Evolutionary conservation across 2,797 vertebrate genomes (phyloP), one percentile per base, ranked within the genome.

Genomic region (Miichthys miiuy): DNA sequence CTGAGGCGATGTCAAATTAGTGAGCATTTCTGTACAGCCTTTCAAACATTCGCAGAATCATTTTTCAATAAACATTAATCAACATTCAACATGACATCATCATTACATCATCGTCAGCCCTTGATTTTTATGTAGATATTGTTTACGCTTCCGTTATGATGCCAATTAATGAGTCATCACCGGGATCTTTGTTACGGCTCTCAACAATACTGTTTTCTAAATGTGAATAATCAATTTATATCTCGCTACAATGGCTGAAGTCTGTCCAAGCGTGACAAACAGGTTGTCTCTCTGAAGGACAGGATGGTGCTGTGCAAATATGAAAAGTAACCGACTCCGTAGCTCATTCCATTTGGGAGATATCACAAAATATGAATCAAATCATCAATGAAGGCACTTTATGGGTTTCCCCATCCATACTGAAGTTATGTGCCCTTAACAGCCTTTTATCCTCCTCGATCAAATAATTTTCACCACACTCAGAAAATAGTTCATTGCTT

Each of bases 361-460:
- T 76, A 79, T 80, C 61, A 73, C 14, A 70, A 75, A 55, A 42
- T 77, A 60, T 57, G 34, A 63, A 62, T 70, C 61, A 25, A 68
- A 83, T 84, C 54, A 84, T n/a, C 34, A 52, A 7, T 6, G 3
- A 21, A 48, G 44, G 9, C 68, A 5, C 25, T 76, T 80, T 74
- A 79, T 75, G 42, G 58, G 57, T 79, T 69, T 38, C 58, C 30
- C 41, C 27, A 54, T 21, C 30, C 51, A 75, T 42, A 18, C 68
- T 54, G 62, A 81, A 65, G 58, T 74, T 18, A 50, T 48, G 8
- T 25, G 21, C 12, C 14, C 7, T 69, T 23, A 58, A 50, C 56
- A 69, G 57, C 65, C 50, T 71, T 71, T 55, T 47, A 38, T 47
- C 38, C 56, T 69, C 69, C 41, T 70, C 52, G 38, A 54, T 84